Percentiles rank a stretch among this genome's conserved stretches.
Evolutionary conservation across 2,888 invertebrate species (phyloP).

Genomic region (Sepiola atlantica): DNA sequence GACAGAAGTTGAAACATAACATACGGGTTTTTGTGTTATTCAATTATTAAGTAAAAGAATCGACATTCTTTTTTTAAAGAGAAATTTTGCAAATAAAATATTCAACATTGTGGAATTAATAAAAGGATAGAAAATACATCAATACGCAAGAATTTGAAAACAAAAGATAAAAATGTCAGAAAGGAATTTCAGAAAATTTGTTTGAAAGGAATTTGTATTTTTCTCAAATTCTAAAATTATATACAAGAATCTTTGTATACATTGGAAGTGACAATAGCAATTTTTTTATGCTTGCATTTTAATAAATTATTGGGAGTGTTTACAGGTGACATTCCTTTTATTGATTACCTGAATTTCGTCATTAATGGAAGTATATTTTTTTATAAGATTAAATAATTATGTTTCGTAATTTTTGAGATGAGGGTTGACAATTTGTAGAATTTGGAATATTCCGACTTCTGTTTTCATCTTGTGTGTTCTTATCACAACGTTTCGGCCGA

Average conservation of each 20-base stretch:
- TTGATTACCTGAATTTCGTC: neutral
- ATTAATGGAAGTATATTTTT: neutral
- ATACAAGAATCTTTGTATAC: neutral
- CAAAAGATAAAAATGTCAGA: slow-evolving; percentile 19
- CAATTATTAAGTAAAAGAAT: neutral
- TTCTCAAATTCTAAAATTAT: neutral
- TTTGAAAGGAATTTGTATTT: neutral
- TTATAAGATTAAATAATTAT: too few relatives aligned
- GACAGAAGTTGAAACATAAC: neutral
- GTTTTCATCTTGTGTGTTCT: too few relatives aligned
- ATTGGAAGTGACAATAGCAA: neutral
- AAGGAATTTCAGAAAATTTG: neutral
- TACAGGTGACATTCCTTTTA: neutral
- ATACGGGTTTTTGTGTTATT: neutral
- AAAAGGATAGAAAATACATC: neutral
- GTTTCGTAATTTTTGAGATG: too few relatives aligned
- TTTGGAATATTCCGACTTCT: too few relatives aligned
- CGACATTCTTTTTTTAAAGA: neutral
- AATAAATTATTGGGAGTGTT: neutral
- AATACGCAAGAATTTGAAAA: neutral
- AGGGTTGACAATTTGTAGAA: too few relatives aligned
- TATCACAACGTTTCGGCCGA: too few relatives aligned
- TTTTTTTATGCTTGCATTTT: neutral
- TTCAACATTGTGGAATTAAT: neutral
- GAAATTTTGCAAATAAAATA: neutral